Percentiles rank a stretch among this genome's conserved stretches.
Evolutionary conservation across 2,888 invertebrate species (phyloP).

Genomic region (Tenthredo amoena): DNA sequence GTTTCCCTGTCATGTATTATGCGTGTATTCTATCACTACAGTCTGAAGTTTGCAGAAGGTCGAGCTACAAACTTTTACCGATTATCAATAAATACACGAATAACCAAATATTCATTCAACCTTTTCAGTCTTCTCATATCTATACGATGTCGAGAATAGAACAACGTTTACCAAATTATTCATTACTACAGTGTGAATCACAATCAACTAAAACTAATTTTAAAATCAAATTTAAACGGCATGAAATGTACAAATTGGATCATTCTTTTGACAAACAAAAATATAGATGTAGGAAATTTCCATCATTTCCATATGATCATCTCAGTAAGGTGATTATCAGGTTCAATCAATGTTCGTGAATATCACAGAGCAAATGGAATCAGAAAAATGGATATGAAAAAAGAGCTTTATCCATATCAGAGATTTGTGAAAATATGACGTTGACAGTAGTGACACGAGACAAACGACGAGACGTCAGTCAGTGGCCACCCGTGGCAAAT

Average conservation of each 20-base stretch:
- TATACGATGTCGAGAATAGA: background rate
- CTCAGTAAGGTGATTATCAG: background rate
- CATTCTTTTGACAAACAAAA: background rate
- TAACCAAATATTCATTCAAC: background rate
- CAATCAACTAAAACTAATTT: background rate
- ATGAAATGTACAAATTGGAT: background rate
- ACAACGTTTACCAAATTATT: background rate
- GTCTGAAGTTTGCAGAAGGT: slow-evolving; percentile 26
- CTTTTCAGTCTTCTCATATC: background rate
- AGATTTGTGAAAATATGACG: background rate
- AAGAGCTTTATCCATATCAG: background rate
- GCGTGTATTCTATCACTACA: background rate
- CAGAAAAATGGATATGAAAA: background rate
- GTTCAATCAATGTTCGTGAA: background rate
- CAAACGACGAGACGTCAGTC: slow-evolving; percentile 10
- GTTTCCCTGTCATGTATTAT: background rate
- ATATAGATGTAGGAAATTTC: background rate
- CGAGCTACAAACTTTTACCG: background rate
- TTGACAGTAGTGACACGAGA: slow-evolving; percentile 17
- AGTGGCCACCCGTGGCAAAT: background rate
- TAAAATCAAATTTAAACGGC: background rate
- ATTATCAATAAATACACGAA: slow-evolving; percentile 2
- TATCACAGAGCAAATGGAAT: background rate
- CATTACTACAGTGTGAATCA: background rate
- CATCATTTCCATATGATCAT: background rate